Base-by-base conservation (phyloP, 2,888 invertebrate genomes). In the Eucera pruinosa region DNA sequence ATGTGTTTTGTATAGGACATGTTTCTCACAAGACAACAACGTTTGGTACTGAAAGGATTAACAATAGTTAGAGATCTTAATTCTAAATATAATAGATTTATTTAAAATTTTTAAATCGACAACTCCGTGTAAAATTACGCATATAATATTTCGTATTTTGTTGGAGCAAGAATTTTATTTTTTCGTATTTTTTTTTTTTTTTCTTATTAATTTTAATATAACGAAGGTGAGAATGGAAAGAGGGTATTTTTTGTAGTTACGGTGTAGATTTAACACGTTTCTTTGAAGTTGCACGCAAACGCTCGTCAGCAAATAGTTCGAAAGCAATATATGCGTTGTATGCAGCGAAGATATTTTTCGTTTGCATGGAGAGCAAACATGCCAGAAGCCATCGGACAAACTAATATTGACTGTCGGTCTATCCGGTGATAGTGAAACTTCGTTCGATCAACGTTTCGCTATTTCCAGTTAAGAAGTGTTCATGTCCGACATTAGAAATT, bases 331-430 rank as follows among this genome's bases (percentile, higher is more conserved):
- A 62, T 39, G 30, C 41, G 50, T 65, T 47, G 18, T 27, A 27
- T 25, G 50, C 33, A 47, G 41, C 30, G 62, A 52, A 55, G 58
- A 54, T 54, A 78, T 82, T 81, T 68, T 65, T 75, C 75, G 65
- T 68, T 75, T 50, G 54, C 23, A 55, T 52, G 52, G 36, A 39
- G 52, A 57, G 64, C 48, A 75, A 79, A 71, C 55, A 82, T 60
- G 71, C 54, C 58, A 39, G 68, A 52, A 80, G 66, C 70, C 48
- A 75, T 75, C 69, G 65, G 69, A 71, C 55, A 62, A 58, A 79
- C 69, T 67, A 83, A 82, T 80, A 82, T 83, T 82, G 76, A 73
- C 72, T 61, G 52, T 58, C 54, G 41, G 41, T 58, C 72, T 81
- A 52, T 69, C 39, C 50, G 20, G 52, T 41, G 58, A 23, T 61